phyloP scores from a whole-genome alignment of 2,888 invertebrate genomes.

The Phyllotreta striolata region DNA sequence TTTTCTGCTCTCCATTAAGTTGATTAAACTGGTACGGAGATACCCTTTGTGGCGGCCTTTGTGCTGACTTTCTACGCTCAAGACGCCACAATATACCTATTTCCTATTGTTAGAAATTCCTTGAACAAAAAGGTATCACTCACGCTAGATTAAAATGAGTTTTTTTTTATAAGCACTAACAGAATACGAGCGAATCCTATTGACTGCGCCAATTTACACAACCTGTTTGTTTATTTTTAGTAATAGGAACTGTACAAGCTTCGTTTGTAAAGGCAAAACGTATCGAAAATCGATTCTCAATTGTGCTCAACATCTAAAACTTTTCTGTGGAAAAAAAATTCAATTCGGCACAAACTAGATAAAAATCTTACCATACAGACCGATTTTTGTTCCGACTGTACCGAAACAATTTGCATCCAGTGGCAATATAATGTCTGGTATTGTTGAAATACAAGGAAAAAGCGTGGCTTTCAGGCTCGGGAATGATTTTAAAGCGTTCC shows the following conservation, averaged over 20 bases:
- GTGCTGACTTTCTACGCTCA: slow-evolving; percentile 43
- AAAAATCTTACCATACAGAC: slow-evolving; percentile 4
- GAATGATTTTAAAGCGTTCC: slow-evolving; percentile 55
- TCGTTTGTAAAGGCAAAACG: no score
- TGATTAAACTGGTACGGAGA: slow-evolving; percentile 57
- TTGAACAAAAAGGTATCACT: slow-evolving; percentile 48
- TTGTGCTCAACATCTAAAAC: no score
- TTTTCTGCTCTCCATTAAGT: slow-evolving; percentile 52
- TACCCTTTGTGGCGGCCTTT: slow-evolving; percentile 47
- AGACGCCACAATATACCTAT: slow-evolving; percentile 51
- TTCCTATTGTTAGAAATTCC: slow-evolving; percentile 48
- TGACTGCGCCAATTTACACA: background rate
- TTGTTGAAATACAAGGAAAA: slow-evolving; percentile 57
- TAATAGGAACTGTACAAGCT: no score
- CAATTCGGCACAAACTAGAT: background rate
- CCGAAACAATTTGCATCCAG: slow-evolving; percentile 56
- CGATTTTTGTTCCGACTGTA: slow-evolving; percentile 43
- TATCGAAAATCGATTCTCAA: no score
- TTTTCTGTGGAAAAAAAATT: no score
- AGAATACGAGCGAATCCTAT: background rate
- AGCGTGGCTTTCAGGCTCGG: slow-evolving; percentile 56
- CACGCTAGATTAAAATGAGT: slow-evolving; percentile 48
- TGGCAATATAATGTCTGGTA: slow-evolving; percentile 51
- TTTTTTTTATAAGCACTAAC: slow-evolving; percentile 10
- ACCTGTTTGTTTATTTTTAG: no score